phyloP scores from a whole-genome alignment of 2,797 vertebrate genomes.

The Chloroceryle amazona region DNA sequence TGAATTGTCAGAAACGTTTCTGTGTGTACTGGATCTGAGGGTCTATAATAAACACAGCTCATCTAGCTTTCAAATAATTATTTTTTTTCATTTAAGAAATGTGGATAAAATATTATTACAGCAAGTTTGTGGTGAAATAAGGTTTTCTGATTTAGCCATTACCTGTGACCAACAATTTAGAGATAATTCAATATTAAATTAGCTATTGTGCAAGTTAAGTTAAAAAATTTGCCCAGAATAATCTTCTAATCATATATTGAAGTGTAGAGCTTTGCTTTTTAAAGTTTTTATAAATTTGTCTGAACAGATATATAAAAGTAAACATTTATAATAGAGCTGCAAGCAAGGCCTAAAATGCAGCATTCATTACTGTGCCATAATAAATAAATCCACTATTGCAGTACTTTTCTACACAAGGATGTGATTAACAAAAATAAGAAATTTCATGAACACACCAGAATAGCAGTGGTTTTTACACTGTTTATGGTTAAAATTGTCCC shows the following conservation, averaged over 20 bases:
- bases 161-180: not conserved
- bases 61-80: not conserved
- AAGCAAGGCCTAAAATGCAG: not conserved
- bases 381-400: not conserved
- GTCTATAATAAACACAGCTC: not conserved
- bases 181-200: not conserved
- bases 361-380: not conserved
- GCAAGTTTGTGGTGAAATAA: not conserved
- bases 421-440: not conserved
- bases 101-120: not conserved
- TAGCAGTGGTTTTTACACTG: not conserved
- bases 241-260: not conserved
- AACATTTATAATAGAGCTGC: not conserved
- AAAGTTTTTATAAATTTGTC: not conserved
- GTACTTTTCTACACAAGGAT: not conserved
- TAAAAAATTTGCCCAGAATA: not conserved
- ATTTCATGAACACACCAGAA: not conserved
- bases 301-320: not conserved
- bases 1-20: not conserved
- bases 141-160: not conserved
- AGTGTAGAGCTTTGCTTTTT: not conserved
- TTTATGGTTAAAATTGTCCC: not conserved
- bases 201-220: not conserved
- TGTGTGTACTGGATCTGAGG: not conserved
- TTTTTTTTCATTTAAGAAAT: not conserved